Evolutionary conservation across 2,113 vertebrate species (phyloP).

Genomic region (Ovis canadensis): DNA sequence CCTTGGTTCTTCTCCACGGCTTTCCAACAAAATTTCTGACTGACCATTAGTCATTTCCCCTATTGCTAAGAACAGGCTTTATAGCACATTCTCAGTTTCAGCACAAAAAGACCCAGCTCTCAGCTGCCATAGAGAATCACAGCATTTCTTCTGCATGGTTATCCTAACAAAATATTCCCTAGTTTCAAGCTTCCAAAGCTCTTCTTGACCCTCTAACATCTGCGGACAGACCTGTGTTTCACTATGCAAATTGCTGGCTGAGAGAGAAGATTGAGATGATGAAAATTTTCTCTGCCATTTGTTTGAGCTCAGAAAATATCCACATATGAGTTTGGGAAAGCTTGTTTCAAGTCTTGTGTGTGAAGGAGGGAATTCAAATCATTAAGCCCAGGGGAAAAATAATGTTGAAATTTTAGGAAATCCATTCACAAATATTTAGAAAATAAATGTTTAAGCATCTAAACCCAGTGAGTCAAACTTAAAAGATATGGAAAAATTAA

Average conservation of each 20-base stretch:
- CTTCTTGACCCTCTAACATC: background rate
- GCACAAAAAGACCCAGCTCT: background rate
- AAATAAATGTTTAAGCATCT: conserved; percentile 1
- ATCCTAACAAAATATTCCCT: background rate
- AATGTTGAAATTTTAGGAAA: background rate
- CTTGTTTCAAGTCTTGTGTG: background rate
- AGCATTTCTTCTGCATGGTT: background rate
- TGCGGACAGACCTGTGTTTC: background rate
- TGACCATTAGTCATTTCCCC: background rate
- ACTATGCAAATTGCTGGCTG: background rate
- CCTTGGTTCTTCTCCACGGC: background rate
- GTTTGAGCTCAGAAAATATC: background rate
- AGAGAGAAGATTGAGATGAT: background rate
- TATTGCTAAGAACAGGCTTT: background rate
- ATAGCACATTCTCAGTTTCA: background rate
- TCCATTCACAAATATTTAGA: background rate
- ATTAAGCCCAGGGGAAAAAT: background rate
- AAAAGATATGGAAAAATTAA: background rate
- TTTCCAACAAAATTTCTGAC: background rate
- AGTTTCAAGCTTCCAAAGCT: background rate
- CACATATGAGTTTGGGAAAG: background rate
- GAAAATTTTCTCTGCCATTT: background rate
- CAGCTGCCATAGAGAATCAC: background rate
- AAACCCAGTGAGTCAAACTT: background rate
- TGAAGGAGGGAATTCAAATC: background rate